Conservation (phyloP, 2,113 vertebrate species). For the Balaeniceps rex region DNA sequence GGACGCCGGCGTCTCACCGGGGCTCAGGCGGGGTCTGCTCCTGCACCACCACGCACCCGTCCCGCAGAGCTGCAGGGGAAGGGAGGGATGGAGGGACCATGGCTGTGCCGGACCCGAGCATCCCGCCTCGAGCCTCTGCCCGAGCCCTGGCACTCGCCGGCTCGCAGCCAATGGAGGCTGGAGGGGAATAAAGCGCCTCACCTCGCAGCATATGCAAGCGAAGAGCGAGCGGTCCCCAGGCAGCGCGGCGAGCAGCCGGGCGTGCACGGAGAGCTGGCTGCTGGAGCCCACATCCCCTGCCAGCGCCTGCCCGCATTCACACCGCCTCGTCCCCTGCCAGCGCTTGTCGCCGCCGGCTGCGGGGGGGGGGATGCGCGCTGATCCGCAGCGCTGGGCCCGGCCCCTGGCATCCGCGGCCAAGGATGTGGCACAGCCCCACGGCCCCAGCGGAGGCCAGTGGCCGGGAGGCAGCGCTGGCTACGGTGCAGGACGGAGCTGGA, state of each 20-base stretch:
- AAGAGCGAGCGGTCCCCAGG: background rate
- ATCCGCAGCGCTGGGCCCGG: background rate
- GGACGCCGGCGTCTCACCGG: accelerated
- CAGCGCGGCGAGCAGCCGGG: background rate
- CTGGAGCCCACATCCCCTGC: background rate
- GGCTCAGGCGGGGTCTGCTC: background rate
- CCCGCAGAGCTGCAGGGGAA: background rate
- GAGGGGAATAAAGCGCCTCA: background rate
- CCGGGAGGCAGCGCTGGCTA: background rate
- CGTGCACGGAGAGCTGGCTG: background rate
- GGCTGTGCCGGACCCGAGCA: background rate
- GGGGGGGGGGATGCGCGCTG: background rate
- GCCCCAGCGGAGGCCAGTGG: background rate
- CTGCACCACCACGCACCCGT: background rate
- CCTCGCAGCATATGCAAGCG: background rate
- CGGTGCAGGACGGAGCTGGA: background rate
- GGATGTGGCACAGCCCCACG: background rate
- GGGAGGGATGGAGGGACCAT: background rate
- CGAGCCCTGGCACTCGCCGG: accelerated
- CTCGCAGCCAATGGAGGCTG: background rate
- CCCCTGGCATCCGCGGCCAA: background rate
- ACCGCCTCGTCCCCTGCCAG: background rate
- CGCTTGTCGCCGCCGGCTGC: background rate
- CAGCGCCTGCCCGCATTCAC: background rate
- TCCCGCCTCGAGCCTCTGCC: background rate